A percentile compares a stretch with the other conserved stretches of the same genome.
phyloP scores from a whole-genome alignment of 2,797 vertebrate species.

The Phrynocephalus vlangalii region DNA sequence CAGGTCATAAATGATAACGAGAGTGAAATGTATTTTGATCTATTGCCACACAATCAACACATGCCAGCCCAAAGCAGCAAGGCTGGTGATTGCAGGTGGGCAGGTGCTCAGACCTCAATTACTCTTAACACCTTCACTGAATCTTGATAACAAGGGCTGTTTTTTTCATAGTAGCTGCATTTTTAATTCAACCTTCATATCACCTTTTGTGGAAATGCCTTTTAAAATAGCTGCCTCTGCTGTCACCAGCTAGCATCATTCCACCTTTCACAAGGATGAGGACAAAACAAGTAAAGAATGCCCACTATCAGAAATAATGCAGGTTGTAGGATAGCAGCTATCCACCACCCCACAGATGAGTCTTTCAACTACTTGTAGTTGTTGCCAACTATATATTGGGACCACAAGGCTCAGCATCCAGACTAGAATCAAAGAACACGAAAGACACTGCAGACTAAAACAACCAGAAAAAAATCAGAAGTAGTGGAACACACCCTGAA shows the following conservation, averaged over 20 bases:
- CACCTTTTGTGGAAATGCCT: neutral
- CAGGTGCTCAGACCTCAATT: neutral
- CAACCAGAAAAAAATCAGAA: no score
- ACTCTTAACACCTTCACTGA: neutral
- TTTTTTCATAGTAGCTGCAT: neutral
- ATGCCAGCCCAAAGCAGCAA: no score
- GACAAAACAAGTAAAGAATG: neutral
- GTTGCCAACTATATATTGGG: no score
- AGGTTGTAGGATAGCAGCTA: neutral
- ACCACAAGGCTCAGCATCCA: no score
- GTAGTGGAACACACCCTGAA: no score
- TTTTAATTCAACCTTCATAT: neutral
- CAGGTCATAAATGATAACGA: neutral
- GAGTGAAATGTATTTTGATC: neutral
- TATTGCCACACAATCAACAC: neutral
- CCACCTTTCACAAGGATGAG: neutral
- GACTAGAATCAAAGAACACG: no score
- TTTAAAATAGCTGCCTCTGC: neutral
- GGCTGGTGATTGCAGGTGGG: neutral
- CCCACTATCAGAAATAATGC: neutral
- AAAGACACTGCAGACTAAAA: no score
- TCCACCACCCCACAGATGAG: neutral
- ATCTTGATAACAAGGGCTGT: neutral
- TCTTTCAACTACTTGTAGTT: neutral
- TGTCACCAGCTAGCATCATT: neutral